These are phyloP conservation scores for Eristalis tenax DNA, from an alignment of 2,888 invertebrate genomes.

Conservation along the genomic window DNA sequence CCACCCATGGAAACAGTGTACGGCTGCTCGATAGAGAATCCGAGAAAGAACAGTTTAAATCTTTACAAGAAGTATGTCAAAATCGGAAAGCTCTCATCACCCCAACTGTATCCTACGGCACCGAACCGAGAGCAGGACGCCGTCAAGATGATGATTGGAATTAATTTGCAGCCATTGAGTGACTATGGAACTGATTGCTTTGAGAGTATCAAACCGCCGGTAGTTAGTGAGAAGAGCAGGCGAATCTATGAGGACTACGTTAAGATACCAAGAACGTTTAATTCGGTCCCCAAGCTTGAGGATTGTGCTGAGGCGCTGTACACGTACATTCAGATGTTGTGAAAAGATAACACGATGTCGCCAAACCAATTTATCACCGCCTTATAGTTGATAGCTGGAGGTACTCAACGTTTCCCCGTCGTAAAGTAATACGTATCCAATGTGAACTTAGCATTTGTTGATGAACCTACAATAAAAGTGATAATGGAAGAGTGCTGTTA, in stretches of 20 bases:
- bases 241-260: conserved; percentile 79
- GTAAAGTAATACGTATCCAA: no score
- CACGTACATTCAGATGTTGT: conserved; percentile 75
- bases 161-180: conserved; percentile 76
- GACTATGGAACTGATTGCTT: conserved; percentile 78
- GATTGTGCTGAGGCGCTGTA: conserved; percentile 74
- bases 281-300: conserved; percentile 76
- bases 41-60: conserved; percentile 77
- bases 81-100: conserved; percentile 76
- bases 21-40: conserved; percentile 77
- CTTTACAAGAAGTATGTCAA: conserved; percentile 80
- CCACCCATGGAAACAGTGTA: conserved; percentile 80
- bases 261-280: conserved; percentile 76
- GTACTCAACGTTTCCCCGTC: no score
- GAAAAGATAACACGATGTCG: no score
- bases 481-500: no score
- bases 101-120: conserved; percentile 53
- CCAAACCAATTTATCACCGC: no score
- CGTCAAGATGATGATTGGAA: conserved; percentile 75
- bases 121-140: conserved; percentile 75
- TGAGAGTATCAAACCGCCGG: conserved; percentile 77
- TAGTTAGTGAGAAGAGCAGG: conserved; percentile 76
- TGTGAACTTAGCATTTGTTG: no score
- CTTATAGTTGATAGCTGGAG: no score
- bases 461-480: no score